A percentile compares a stretch with the other conserved stretches of the same genome.
Evolutionary conservation across 2,888 invertebrate species (phyloP).

Genomic region (Erebia aethiops): DNA sequence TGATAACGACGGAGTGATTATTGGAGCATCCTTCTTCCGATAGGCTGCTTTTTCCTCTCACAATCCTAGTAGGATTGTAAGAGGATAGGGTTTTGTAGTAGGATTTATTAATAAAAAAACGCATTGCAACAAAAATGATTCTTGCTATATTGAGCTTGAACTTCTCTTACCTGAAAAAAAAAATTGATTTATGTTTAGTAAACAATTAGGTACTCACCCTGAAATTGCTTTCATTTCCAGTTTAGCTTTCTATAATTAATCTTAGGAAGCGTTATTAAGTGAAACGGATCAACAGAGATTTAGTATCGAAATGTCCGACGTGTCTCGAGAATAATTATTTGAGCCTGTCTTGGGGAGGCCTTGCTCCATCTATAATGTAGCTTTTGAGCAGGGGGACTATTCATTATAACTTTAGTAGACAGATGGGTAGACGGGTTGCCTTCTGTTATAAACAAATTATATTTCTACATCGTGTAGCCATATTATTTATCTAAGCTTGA

Average conservation of each 20-base stretch:
- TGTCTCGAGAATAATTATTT: constrained; percentile 61
- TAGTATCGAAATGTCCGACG: constrained; percentile 54
- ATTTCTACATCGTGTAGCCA: background rate
- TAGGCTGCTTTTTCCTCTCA: too few species aligned
- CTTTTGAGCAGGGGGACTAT: constrained; percentile 49
- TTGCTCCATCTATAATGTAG: constrained; percentile 67
- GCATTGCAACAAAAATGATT: too few species aligned
- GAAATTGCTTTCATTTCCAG: constrained; percentile 3
- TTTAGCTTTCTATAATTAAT: constrained; percentile 21
- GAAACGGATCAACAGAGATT: constrained; percentile 63
- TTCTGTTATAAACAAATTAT: background rate
- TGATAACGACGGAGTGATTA: too few species aligned
- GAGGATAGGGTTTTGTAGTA: too few species aligned
- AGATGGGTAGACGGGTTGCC: constrained; percentile 8
- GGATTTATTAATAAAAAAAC: too few species aligned
- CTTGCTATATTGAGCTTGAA: background rate
- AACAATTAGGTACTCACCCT: background rate
- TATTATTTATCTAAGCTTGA: background rate
- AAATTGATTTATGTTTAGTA: background rate
- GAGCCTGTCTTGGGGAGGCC: constrained; percentile 56
- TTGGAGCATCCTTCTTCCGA: too few species aligned
- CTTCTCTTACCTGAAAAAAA: background rate
- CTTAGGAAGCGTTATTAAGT: constrained; percentile 55
- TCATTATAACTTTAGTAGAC: constrained; percentile 17
- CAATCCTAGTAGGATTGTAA: too few species aligned